Evolutionary conservation across 92 coral and sea anemone species (phyloP).

Genomic region (Epizoanthus illoricatus): DNA sequence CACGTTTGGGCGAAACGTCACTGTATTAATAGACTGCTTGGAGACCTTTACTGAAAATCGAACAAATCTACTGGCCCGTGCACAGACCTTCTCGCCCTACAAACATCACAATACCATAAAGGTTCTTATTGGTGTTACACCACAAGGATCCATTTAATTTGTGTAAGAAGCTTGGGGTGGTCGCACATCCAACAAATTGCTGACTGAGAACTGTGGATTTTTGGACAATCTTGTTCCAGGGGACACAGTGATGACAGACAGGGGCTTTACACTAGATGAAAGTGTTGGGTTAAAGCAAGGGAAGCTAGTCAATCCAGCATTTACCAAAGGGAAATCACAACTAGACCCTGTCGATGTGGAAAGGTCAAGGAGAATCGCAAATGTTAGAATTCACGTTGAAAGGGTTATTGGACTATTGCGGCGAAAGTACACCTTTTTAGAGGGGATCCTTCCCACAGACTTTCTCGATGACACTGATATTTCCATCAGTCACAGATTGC

Average conservation of each 20-base stretch:
- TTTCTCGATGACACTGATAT: too few relatives aligned
- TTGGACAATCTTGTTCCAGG: conserved; percentile 48
- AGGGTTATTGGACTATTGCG: conserved; percentile 58
- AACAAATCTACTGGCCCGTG: conserved; percentile 57
- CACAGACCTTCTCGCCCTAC: conserved; percentile 55
- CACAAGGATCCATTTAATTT: conserved; percentile 56
- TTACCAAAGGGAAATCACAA: conserved; percentile 62
- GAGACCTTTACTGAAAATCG: conserved; percentile 52
- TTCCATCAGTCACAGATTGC: too few relatives aligned
- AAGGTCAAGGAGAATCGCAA: conserved; percentile 54
- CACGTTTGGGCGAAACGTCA: conserved; percentile 50
- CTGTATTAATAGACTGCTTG: conserved; percentile 52
- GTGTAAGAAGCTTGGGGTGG: conserved; percentile 64
- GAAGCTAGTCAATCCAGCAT: conserved; percentile 49
- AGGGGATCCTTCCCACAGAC: conserved; percentile 61
- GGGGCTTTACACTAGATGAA: conserved; percentile 58
- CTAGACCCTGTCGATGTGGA: conserved; percentile 52
- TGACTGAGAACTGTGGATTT: conserved; percentile 55
- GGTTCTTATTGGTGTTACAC: conserved; percentile 57
- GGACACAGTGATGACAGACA: conserved; percentile 60
- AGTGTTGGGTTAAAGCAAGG: conserved; percentile 51
- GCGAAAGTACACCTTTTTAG: conserved; percentile 56
- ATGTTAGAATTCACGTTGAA: conserved; percentile 60
- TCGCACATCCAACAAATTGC: conserved; percentile 45
- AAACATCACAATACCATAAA: conserved; percentile 61